A percentile compares a stretch with the other conserved stretches of the same genome.
phyloP scores from a whole-genome alignment of 2,888 invertebrate species.

The Pristionchus maxplancki region DNA sequence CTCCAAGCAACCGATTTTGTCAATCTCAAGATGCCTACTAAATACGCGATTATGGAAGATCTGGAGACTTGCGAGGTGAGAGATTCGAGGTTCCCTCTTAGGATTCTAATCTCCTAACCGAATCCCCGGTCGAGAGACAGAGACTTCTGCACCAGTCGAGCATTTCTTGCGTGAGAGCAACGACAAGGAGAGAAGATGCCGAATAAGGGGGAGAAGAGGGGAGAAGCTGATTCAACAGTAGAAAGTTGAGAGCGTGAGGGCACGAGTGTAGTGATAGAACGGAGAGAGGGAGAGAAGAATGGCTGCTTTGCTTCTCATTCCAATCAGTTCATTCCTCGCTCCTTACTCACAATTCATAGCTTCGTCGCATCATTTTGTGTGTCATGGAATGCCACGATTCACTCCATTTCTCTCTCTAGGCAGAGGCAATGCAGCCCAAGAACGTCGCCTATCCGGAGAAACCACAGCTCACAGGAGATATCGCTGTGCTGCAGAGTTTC shows the following conservation, averaged over 20 bases:
- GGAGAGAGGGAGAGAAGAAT: conserved; percentile 15
- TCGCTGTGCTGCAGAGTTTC: conserved; percentile 59
- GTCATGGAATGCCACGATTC: background rate
- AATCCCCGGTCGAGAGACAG: background rate
- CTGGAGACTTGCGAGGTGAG: conserved; percentile 51
- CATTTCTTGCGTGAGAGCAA: background rate
- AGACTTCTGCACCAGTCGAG: background rate
- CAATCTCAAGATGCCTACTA: conserved; percentile 57
- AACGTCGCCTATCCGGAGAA: conserved; percentile 47
- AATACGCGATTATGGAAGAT: conserved; percentile 54
- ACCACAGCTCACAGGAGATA: conserved; percentile 46
- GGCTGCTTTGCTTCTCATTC: conserved; percentile 19
- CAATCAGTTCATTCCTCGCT: conserved; percentile 31
- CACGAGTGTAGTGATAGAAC: conserved; percentile 36
- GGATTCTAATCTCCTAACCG: background rate
- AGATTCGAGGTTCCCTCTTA: background rate
- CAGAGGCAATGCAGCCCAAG: conserved; percentile 22
- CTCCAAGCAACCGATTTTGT: conserved; percentile 58
- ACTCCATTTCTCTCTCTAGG: background rate
- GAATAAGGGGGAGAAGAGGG: background rate
- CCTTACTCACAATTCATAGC: conserved; percentile 39
- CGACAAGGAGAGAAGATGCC: background rate
- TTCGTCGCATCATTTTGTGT: background rate
- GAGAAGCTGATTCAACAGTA: conserved; percentile 15
- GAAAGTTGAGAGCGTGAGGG: conserved; percentile 36